These are phyloP conservation scores for Anagyrus pseudococci DNA, from an alignment of 2,888 invertebrate species.

Conservation along the genomic window DNA sequence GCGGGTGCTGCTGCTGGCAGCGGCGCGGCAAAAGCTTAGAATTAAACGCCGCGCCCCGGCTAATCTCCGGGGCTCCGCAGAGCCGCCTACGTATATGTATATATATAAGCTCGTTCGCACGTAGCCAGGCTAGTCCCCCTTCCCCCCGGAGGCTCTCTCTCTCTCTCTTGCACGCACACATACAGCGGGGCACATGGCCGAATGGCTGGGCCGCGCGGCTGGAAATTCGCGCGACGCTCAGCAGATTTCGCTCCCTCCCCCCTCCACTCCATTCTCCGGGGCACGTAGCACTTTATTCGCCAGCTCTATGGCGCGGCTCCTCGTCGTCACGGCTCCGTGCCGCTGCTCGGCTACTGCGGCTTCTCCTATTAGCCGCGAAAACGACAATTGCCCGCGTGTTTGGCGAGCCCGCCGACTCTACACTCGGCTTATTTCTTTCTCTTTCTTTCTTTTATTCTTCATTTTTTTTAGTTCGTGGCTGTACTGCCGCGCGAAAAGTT, in stretches of 20 bases:
- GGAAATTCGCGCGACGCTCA: constrained; percentile 20
- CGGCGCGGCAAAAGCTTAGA: constrained; percentile 44
- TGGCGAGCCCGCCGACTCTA: neutral
- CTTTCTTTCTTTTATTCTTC: neutral
- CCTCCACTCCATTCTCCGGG: neutral
- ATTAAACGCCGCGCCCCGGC: constrained; percentile 47
- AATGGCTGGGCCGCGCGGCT: neutral
- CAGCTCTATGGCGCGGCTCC: neutral
- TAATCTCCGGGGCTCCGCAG: constrained; percentile 41
- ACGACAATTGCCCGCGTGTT: constrained; percentile 4
- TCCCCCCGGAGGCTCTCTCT: too few species aligned
- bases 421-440: neutral
- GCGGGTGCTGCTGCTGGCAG: neutral
- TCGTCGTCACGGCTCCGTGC: too few species aligned
- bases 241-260: constrained; percentile 16
- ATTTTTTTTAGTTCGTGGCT: neutral
- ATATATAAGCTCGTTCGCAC: constrained; percentile 32
- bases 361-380: constrained; percentile 6
- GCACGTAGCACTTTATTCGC: neutral
- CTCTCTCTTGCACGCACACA: too few species aligned
- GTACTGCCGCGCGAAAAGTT: neutral
- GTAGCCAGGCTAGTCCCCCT: constrained; percentile 1
- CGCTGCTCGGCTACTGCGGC: neutral
- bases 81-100: constrained; percentile 7
- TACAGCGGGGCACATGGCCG: too few species aligned